A percentile compares a stretch with the other conserved stretches of the same genome.
phyloP scores from a whole-genome alignment of 2,888 invertebrate species.

The Belgica antarctica region DNA sequence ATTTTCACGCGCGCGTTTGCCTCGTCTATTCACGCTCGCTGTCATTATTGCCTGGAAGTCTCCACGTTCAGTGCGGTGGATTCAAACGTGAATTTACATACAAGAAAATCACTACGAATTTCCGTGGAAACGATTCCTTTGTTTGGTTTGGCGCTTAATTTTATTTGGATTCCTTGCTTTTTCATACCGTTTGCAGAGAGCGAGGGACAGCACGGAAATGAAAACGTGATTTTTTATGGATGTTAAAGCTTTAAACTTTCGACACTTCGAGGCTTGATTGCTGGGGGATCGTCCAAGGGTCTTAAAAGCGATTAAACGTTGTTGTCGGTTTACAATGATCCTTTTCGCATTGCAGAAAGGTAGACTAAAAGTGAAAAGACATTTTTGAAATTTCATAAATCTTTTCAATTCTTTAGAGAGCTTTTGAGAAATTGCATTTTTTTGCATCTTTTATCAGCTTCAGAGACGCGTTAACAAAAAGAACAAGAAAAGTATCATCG shows the following conservation, averaged over 20 bases:
- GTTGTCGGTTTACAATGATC: no score
- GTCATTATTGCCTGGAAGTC: background rate
- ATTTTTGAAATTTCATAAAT: no score
- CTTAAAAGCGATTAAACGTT: no score
- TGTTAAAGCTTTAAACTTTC: slow-evolving; percentile 15
- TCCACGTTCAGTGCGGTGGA: background rate
- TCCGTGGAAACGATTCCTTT: slow-evolving; percentile 8
- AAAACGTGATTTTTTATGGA: background rate
- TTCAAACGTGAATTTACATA: slow-evolving; percentile 21
- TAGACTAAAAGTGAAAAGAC: no score
- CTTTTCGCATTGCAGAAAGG: no score
- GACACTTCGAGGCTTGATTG: background rate
- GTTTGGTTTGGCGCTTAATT: slow-evolving; percentile 14
- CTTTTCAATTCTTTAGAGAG: no score
- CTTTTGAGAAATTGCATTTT: no score
- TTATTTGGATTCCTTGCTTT: background rate
- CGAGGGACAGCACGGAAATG: background rate
- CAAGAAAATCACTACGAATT: background rate
- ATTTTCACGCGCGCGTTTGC: slow-evolving; percentile 25
- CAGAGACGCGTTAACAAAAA: no score
- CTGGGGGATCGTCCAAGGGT: no score
- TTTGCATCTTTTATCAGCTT: no score
- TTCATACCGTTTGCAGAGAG: background rate
- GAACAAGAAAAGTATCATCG: no score
- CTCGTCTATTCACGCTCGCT: background rate